Conservation (phyloP, 2,888 invertebrate genomes). For the Hyalella azteca region DNA sequence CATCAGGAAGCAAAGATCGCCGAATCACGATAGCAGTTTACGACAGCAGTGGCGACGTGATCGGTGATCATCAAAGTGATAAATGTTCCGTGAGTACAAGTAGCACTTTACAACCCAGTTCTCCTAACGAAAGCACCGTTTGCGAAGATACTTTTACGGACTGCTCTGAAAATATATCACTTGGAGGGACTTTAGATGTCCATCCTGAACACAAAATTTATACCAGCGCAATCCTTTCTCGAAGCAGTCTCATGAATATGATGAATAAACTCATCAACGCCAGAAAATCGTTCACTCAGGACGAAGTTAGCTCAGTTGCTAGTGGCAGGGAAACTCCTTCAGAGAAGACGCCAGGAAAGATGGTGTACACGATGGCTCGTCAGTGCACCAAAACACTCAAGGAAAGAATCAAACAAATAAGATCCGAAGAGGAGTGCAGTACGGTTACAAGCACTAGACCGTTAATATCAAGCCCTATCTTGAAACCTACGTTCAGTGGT, state of each 20-base stretch:
- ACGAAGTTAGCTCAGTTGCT: conserved; percentile 36
- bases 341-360: conserved; percentile 58
- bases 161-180: conserved; percentile 8
- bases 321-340: conserved; percentile 41
- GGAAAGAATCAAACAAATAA: conserved; percentile 62
- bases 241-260: conserved; percentile 44
- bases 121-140: conserved; percentile 2
- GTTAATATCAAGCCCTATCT: conserved; percentile 35
- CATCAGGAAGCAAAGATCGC: conserved; percentile 38
- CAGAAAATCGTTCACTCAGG: conserved; percentile 6
- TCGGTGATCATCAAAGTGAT: not conserved
- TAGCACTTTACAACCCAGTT: not conserved
- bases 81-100: conserved; percentile 18
- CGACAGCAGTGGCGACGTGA: conserved; percentile 14
- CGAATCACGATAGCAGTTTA: conserved; percentile 54
- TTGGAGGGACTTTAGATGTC: conserved; percentile 60
- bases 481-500: not conserved
- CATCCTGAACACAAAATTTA: conserved; percentile 84
- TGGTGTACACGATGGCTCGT: conserved; percentile 62
- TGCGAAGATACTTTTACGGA: conserved; percentile 2
- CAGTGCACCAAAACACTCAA: conserved; percentile 63
- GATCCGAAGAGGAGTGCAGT: conserved; percentile 59
- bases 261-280: conserved; percentile 49
- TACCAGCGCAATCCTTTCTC: conserved; percentile 48
- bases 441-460: conserved; percentile 39